Base-by-base conservation (phyloP, 2,797 vertebrate species). In the Pseudomugil tenellus region DNA sequence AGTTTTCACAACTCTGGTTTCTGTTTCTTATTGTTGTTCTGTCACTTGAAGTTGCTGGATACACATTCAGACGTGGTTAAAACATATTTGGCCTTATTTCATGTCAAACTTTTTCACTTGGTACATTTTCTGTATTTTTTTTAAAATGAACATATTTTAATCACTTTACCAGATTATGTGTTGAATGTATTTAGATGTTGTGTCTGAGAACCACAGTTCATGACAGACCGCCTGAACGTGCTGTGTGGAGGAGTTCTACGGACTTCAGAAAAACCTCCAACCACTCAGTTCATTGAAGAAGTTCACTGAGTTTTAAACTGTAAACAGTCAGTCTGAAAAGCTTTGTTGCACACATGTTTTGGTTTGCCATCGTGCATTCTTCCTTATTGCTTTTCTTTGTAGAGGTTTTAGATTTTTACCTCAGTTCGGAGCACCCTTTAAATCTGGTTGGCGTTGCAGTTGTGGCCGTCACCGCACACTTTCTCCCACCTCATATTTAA, bases 71-170 rank as follows among this genome's bases (percentile, higher is more conserved):
- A 69, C 67, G 75, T 67, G 79, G 77, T 41, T 69, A 63, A 25
- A 0, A 46, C 26, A 71, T 66, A 19, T 69, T 53, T 83, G 60
- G 83, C 86, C 84, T 90, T 87, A 86, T 75, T 87, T 83, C 37
- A 62, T n/a, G 72, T 84, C 32, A 26, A 23, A 37, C 17, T 1
- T 69, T 58, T 72, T 83, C 35, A 71, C 39, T 69, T 9, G 43
- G 69, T 84, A 72, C 67, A 68, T 73, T 81, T 72, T 58, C 26
- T 28, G 3, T 76, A 10, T 64, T 21, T 58, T 34, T 41, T 60
- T 51, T 60, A 16, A 39, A 19, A 14, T 4, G 8, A 0, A 25
- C 16, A 2, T 49, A 16, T 46, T 39, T 70, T 43, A 9, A 60
- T 73, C 29, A 13, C 16, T 72, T 72, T 72, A 52, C 43, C 59